Base-by-base conservation (phyloP, 2,797 vertebrate genomes). In the Enteromius anoplus region DNA sequence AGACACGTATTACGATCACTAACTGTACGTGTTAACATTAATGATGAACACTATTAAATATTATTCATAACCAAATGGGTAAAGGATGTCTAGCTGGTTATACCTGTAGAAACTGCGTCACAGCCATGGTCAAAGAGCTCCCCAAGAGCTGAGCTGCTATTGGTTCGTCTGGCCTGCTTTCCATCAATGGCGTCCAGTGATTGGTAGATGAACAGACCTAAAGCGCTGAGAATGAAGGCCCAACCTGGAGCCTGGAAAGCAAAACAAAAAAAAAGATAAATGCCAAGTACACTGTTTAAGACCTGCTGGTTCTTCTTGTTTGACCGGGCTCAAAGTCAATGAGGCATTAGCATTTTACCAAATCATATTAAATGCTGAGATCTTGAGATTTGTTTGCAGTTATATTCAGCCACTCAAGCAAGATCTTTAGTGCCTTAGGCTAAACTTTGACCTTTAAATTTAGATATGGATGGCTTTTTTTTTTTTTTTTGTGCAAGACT, bases 91-190 rank as follows among this genome's bases (percentile, higher is more conserved):
- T n/a, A 68, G 70, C 47, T 21, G 32, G 21, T 32, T 29, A 88
- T 93, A 99, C 98, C 98, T 96, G 97, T 98, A 73, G 98, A 99
- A 90, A 99, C 93, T 3, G 97, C 97, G 81, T 99, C 98, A 29
- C 98, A 99, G 87, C 98, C 98, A 85, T 99, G 98, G 93, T 99
- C 98, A 85, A 99, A 99, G 80, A 99, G 96, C 86, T 99, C 98
- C 32, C 98, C 98, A 0, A 99, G 94, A 4, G 98, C 92, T 1
- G 98, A 98, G 90, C 96, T 97, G 90, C 94, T 97, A 88, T 98
- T 98, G 32, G 97, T 99, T 90, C 98, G 95, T 91, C 98, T 93
- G 29, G 98, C 98, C 94, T 99, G 98, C 90, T 99, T 99, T 84
- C 98, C 98, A 73, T 99, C 98, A 83, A 99, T 96, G 77, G 98